A percentile compares a stretch with the other conserved stretches of the same genome.
Conservation (phyloP, 2,888 invertebrate species). For the Zelleria hepariella region DNA sequence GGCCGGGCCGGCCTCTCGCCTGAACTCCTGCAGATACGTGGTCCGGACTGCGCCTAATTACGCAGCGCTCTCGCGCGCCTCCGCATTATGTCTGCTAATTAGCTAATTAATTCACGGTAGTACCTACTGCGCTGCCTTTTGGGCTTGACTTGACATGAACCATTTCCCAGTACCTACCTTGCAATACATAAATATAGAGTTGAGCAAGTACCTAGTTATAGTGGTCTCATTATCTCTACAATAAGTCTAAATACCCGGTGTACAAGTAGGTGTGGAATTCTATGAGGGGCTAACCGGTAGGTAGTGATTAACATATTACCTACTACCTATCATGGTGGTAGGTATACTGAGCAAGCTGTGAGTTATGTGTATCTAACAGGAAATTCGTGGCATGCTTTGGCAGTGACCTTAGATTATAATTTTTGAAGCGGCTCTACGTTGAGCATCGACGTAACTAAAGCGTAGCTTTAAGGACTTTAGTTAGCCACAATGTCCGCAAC, state of each 20-base stretch:
- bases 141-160: not conserved
- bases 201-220: not conserved
- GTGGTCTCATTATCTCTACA: not conserved
- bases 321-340: not conserved
- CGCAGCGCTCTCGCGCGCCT: not conserved
- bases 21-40: not conserved
- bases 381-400: not conserved
- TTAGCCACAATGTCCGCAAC: no score
- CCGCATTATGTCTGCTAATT: slow-evolving; percentile 7
- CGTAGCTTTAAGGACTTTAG: not conserved
- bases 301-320: not conserved
- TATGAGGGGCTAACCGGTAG: not conserved
- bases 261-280: not conserved
- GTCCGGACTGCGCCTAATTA: slow-evolving; percentile 6
- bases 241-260: not conserved
- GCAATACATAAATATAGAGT: not conserved
- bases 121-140: not conserved
- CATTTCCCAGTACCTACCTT: not conserved
- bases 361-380: not conserved
- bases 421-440: not conserved
- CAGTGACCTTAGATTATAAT: not conserved
- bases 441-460: no score
- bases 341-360: not conserved
- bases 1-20: slow-evolving; percentile 23
- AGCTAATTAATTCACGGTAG: not conserved